phyloP scores from a whole-genome alignment of 2,797 vertebrate species.

The Paguma larvata region DNA sequence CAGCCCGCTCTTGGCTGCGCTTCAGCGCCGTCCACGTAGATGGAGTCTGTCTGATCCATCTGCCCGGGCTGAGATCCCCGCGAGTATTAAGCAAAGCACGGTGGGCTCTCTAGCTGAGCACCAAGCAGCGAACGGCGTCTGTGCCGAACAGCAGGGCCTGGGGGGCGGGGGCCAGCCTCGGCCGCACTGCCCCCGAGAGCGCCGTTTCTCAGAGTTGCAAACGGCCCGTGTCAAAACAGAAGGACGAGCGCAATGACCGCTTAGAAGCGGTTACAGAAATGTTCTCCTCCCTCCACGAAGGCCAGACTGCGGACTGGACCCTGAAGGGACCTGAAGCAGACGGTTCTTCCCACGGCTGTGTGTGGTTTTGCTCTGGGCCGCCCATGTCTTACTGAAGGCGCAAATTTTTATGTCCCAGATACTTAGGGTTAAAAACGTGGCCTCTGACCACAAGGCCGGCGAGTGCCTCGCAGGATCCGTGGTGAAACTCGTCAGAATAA shows the following conservation, averaged over 20 bases:
- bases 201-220: not conserved
- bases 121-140: not conserved
- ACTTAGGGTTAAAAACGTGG: not conserved
- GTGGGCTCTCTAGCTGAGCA: not conserved
- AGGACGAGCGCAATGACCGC: not conserved
- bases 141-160: not conserved
- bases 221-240: not conserved
- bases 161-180: accelerated
- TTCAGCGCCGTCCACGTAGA: accelerated
- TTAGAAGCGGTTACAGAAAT: not conserved
- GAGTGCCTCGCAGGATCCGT: not conserved
- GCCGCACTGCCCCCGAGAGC: not conserved
- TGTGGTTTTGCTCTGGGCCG: not conserved
- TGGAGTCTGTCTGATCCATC: accelerated
- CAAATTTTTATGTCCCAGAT: not conserved
- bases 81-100: accelerated
- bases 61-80: not conserved
- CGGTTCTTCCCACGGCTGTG: not conserved
- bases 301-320: accelerated
- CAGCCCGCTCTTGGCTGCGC: not conserved
- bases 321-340: not conserved
- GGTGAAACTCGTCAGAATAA: not conserved
- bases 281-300: not conserved
- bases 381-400: not conserved
- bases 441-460: not conserved